A percentile compares a stretch with the other conserved stretches of the same genome.
phyloP scores from a whole-genome alignment of 2,797 vertebrate species.

The Alfaro cultratus region DNA sequence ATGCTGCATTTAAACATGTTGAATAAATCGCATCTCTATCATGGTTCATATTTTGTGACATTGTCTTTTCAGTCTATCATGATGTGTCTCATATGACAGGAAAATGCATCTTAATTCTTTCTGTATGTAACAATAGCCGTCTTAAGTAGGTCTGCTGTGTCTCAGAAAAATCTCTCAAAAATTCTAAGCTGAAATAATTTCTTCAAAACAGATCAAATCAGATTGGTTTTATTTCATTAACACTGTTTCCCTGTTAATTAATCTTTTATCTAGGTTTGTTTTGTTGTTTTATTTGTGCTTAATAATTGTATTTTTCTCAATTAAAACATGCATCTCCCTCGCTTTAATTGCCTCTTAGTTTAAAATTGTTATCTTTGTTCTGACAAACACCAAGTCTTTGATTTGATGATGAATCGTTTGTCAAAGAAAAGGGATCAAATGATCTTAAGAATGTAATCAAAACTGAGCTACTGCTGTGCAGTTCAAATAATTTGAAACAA shows the following conservation, averaged over 20 bases:
- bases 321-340: neutral
- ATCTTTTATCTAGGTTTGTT: neutral
- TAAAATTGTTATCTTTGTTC: slow-evolving; percentile 1
- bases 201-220: neutral
- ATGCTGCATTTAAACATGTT: neutral
- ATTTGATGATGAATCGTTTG: neutral
- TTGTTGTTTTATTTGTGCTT: neutral
- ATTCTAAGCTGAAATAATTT: neutral
- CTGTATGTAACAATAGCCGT: neutral
- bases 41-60: neutral
- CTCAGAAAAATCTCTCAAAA: neutral
- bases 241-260: neutral
- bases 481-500: neutral
- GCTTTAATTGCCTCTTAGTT: neutral
- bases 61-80: neutral
- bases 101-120: neutral
- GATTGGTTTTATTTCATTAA: neutral
- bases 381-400: neutral
- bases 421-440: neutral
- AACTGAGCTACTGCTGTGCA: neutral
- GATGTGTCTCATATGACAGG: neutral
- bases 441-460: neutral
- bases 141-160: neutral
- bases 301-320: neutral
- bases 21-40: neutral